These are phyloP conservation scores for Liodrosophila aerea DNA, from an alignment of 2,888 invertebrate species.

Conservation along the genomic window DNA sequence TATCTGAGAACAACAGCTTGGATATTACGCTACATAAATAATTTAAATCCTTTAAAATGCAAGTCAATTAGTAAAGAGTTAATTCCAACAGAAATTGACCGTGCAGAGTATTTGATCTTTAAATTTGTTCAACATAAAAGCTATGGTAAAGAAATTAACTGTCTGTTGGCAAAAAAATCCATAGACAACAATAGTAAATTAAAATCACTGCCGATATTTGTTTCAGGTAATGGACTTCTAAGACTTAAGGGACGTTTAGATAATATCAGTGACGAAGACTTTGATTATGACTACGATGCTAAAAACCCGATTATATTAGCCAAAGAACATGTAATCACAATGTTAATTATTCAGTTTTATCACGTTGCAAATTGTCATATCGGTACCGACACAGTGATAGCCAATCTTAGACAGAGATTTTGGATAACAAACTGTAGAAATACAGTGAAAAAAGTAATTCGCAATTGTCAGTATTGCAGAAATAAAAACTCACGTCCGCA, in stretches of 20 bases:
- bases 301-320: background rate
- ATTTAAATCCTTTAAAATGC: too few species aligned
- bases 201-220: background rate
- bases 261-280: background rate
- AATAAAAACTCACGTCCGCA: conserved; percentile 1
- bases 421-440: conserved; percentile 11
- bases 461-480: background rate
- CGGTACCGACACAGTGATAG: conserved; percentile 6
- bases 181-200: background rate
- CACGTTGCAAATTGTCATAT: background rate
- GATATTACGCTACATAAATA: background rate
- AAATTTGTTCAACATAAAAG: background rate
- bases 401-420: conserved; percentile 10
- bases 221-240: background rate
- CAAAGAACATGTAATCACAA: background rate
- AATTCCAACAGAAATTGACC: conserved; percentile 2
- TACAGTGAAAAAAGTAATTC: conserved; percentile 7
- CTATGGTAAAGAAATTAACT: background rate
- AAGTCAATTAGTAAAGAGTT: background rate
- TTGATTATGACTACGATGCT: background rate
- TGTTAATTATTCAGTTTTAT: conserved; percentile 1
- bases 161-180: too few species aligned
- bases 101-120: background rate
- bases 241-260: conserved; percentile 3
- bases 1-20: background rate